Percentiles rank a stretch among this genome's conserved stretches.
Evolutionary conservation across 2,113 vertebrate genomes (phyloP).

Genomic region (Neogale vison): DNA sequence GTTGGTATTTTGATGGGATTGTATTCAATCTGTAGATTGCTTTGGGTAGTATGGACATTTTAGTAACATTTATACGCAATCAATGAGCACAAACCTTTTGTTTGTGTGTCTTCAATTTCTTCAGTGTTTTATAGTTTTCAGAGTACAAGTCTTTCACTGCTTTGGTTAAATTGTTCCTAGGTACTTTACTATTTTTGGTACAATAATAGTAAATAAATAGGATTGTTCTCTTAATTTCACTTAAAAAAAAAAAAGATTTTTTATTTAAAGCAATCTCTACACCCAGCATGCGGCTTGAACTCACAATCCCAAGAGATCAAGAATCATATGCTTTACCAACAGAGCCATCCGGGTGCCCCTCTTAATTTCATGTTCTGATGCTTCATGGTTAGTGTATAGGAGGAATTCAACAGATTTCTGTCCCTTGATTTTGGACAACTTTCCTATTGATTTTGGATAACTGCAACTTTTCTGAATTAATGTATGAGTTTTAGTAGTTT

Average conservation of each 20-base stretch:
- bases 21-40: background rate
- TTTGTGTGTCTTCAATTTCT: background rate
- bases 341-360: background rate
- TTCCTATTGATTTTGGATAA: too few species aligned
- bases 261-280: background rate
- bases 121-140: background rate
- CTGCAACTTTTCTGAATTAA: background rate
- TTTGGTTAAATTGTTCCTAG: background rate
- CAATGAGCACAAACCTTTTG: background rate
- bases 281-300: background rate
- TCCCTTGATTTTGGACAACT: background rate
- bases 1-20: background rate
- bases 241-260: background rate
- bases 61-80: background rate
- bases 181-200: background rate
- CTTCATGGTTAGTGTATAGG: background rate
- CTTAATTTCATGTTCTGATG: background rate
- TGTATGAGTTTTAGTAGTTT: background rate
- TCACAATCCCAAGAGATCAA: background rate
- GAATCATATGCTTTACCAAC: background rate
- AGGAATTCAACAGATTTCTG: background rate
- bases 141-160: background rate
- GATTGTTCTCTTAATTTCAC: background rate
- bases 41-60: background rate
- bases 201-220: background rate